A percentile compares a stretch with the other conserved stretches of the same genome.
Conservation (phyloP, 2,113 vertebrate genomes). For the Nannobrachium achirus region DNA sequence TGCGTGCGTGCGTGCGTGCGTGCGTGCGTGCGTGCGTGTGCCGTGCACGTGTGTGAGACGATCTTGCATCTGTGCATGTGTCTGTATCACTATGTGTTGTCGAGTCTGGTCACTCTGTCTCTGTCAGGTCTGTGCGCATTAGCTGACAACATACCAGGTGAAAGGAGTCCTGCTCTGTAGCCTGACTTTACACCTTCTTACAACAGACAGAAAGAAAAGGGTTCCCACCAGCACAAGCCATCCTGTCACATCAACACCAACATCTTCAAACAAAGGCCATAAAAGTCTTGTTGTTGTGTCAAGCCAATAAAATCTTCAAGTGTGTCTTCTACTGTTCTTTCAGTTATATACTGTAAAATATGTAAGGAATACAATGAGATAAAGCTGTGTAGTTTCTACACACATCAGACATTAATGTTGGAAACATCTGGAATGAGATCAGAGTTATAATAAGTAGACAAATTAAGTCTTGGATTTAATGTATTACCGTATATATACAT, state of each 20-base stretch:
- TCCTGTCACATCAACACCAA: constrained; percentile 5
- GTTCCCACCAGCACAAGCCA: constrained; percentile 43
- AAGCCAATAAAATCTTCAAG: not conserved
- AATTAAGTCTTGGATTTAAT: too few species aligned
- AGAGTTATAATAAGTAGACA: too few species aligned
- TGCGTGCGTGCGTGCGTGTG: not conserved
- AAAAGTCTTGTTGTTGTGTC: not conserved
- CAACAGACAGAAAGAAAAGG: constrained; percentile 11
- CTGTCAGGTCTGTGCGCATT: constrained; percentile 2
- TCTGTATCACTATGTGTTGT: too few species aligned
- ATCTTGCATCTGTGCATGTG: not conserved
- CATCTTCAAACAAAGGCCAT: constrained; percentile 1
- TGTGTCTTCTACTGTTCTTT: not conserved
- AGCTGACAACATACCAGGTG: constrained; percentile 16
- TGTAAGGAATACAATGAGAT: too few species aligned
- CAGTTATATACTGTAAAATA: too few species aligned
- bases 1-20: not conserved
- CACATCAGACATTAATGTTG: too few species aligned
- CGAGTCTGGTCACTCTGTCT: too few species aligned
- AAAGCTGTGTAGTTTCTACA: too few species aligned
- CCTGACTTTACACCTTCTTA: constrained; percentile 31
- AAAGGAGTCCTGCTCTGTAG: constrained; percentile 1
- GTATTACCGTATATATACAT: too few species aligned
- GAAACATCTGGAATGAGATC: too few species aligned
- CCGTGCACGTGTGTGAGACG: not conserved